Base-by-base conservation (phyloP, 2,888 invertebrate species). In the Drosophila meridionalis region DNA sequence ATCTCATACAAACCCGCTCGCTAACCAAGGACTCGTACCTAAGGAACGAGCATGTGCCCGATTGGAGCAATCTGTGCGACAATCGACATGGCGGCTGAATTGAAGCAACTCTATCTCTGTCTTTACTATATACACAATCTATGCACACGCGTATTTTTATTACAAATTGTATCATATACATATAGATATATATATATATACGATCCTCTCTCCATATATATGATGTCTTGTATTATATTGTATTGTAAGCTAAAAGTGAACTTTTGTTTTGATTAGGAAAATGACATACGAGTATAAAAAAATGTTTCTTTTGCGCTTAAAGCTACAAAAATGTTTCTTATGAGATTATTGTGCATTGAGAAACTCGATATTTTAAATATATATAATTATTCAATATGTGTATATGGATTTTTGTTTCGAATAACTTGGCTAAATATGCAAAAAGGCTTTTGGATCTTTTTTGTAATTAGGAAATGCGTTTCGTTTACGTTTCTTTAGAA, bases 1-100 rank as follows among this genome's bases (percentile, higher is more conserved):
- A 97, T 89, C 94, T 96, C 70, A 93, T 97, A 40, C 94, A 95
- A 42, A 94, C 95, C 64, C 95, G 96, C 52, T 96, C 96, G 12
- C 92, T 97, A 50, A 94, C 96, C 0, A 95, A 96, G 79, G 98
- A 98, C 87, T 94, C 94, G 60, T 98, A 96, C 94, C 93, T 95
- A 70, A 95, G 95, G 85, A 94, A 94, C 69, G 95, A 95, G 52
- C 94, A 95, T 67, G 94, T 98, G 61, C 96, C 97, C 3, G 98
- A 98, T 94, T 98, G 98, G 98, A 95, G 95, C 48, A 92, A 91
- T 69, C 80, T 93, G 30, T 88, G 89, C 67, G 92, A 93, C 73
- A 93, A 92, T 74, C 82, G 92, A 8, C 85, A 86, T 26, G 77
- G 84, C 4, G 91, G 88, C 12, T 87, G 73, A 26, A 47, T 79